phyloP scores from a whole-genome alignment of 2,888 invertebrate genomes.

The Hipparchia sbordonii region DNA sequence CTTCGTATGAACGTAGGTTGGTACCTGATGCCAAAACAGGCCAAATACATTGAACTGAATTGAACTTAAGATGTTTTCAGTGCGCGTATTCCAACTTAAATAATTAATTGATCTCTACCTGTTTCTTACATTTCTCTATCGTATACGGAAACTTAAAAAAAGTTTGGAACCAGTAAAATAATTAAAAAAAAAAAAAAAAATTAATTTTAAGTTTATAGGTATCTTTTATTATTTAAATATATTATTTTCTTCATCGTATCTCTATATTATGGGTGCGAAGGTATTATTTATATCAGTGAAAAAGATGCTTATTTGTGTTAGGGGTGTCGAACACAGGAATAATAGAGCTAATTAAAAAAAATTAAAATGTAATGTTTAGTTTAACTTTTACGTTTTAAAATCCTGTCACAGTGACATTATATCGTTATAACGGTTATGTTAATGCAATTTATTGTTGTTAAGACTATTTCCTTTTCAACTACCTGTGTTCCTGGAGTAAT shows the following conservation, averaged over 20 bases:
- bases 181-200: background rate
- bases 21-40: no score
- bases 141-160: background rate
- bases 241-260: background rate
- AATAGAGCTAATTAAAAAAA: constrained; percentile 31
- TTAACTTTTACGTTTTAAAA: constrained; percentile 33
- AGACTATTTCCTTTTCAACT: constrained; percentile 49
- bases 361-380: constrained; percentile 29
- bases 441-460: constrained; percentile 57
- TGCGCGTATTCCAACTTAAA: background rate
- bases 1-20: no score
- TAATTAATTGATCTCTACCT: background rate
- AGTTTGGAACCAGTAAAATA: constrained; percentile 19
- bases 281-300: background rate
- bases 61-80: background rate
- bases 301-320: background rate
- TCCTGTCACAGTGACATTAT: constrained; percentile 45
- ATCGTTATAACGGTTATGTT: constrained; percentile 54
- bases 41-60: background rate
- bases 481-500: constrained; percentile 49
- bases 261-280: background rate
- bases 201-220: constrained; percentile 18
- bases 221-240: background rate
- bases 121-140: background rate
- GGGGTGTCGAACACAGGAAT: constrained; percentile 30